phyloP scores from a whole-genome alignment of 1,140 invertebrate genomes.

The Penaeus indicus region DNA sequence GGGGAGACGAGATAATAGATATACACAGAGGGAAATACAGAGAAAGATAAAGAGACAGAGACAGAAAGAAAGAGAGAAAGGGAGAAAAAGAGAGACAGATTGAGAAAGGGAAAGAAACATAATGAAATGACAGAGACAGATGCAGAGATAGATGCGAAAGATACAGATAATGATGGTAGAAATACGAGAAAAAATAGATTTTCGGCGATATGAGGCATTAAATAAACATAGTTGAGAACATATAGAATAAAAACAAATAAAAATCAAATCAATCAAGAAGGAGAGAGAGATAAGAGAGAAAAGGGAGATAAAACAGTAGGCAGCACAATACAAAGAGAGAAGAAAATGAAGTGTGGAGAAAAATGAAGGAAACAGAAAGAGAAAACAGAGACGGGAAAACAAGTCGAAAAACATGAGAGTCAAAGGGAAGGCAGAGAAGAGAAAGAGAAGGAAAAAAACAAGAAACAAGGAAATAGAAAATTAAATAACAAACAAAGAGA shows the following conservation, averaged over 20 bases:
- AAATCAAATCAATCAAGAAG: background rate
- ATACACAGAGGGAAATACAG: background rate
- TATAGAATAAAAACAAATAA: background rate
- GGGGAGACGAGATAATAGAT: no score
- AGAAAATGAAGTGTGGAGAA: background rate
- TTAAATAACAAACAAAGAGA: background rate
- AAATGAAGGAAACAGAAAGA: background rate
- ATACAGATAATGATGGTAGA: background rate
- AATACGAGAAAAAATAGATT: background rate
- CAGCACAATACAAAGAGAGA: background rate
- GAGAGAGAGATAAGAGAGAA: background rate
- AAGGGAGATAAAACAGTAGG: background rate
- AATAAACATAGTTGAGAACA: no score
- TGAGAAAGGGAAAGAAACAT: background rate
- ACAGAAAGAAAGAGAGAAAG: background rate
- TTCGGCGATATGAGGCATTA: no score
- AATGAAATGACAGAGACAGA: background rate
- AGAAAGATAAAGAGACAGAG: background rate
- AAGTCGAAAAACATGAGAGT: background rate
- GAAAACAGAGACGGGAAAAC: background rate
- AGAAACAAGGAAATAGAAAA: background rate
- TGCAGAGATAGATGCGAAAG: background rate
- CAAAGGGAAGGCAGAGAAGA: background rate
- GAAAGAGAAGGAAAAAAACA: background rate
- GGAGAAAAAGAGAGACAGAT: background rate